Conservation (phyloP, 1,140 invertebrate species). For the Papilio machaon region DNA sequence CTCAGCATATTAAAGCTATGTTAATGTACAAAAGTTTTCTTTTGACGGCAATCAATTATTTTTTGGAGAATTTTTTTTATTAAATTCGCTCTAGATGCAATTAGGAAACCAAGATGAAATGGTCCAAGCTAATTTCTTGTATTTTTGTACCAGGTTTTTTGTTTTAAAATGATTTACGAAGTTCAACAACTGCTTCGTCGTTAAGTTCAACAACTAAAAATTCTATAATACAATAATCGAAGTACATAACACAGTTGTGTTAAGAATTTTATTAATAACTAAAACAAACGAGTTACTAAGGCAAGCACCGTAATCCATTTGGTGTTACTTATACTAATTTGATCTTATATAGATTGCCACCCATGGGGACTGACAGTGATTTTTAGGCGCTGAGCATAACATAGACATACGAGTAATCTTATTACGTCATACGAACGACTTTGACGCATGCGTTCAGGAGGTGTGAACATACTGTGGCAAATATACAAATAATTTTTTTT, state of each 20-base stretch:
- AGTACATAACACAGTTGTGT: too few relatives aligned
- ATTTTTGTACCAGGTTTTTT: not conserved
- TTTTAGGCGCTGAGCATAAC: not conserved
- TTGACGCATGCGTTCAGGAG: conserved; percentile 51
- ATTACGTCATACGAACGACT: conserved; percentile 52
- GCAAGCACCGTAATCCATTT: not conserved
- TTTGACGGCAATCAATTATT: not conserved
- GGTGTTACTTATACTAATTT: not conserved
- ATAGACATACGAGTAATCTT: not conserved
- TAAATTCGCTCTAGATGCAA: not conserved
- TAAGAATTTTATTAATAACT: not conserved
- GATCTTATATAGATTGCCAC: conserved; percentile 44
- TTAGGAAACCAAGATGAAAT: not conserved
- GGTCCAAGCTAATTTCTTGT: not conserved
- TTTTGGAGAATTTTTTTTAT: not conserved
- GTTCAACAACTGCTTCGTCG: too few relatives aligned
- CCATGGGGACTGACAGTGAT: conserved; percentile 27
- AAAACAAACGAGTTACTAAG: not conserved
- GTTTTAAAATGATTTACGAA: too few relatives aligned
- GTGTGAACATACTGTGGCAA: conserved; percentile 48
- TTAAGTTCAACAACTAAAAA: not conserved
- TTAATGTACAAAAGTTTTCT: conserved; percentile 9
- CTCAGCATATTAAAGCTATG: not conserved
- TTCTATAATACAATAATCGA: not conserved
- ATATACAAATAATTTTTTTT: conserved; percentile 46